Conservation (phyloP, 2,888 invertebrate species). For the Pheosia tremula region DNA sequence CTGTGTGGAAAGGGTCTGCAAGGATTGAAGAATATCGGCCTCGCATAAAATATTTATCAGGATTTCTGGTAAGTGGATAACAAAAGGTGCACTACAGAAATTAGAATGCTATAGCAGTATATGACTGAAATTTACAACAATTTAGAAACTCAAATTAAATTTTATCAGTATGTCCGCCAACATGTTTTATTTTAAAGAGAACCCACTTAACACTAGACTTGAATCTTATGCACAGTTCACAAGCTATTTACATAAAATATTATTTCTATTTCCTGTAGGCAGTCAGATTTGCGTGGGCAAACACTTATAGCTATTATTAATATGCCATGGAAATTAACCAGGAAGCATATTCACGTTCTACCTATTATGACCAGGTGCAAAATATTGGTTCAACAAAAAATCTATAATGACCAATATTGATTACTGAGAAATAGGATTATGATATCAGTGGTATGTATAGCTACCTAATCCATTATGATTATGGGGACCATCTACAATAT, state of each 20-base stretch:
- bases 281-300: background rate
- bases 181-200: background rate
- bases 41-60: no score
- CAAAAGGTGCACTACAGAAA: no score
- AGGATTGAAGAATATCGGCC: no score
- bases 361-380: slow-evolving; percentile 13
- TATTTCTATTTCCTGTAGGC: slow-evolving; percentile 1
- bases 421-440: slow-evolving; percentile 22
- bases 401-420: slow-evolving; percentile 22
- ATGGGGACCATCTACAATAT: background rate
- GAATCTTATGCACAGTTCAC: background rate
- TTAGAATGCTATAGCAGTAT: no score
- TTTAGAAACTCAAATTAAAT: no score
- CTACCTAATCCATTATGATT: background rate
- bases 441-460: slow-evolving; percentile 4
- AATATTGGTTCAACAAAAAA: slow-evolving; percentile 29
- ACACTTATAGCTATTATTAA: slow-evolving; percentile 2
- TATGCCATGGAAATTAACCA: slow-evolving; percentile 24
- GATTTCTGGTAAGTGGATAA: no score
- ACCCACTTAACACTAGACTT: background rate
- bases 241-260: slow-evolving; percentile 4
- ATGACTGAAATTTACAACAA: no score
- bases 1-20: no score
- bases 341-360: slow-evolving; percentile 19
- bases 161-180: background rate